These are phyloP conservation scores for Colostygia pectinataria DNA, from an alignment of 2,888 invertebrate species.

Conservation along the genomic window DNA sequence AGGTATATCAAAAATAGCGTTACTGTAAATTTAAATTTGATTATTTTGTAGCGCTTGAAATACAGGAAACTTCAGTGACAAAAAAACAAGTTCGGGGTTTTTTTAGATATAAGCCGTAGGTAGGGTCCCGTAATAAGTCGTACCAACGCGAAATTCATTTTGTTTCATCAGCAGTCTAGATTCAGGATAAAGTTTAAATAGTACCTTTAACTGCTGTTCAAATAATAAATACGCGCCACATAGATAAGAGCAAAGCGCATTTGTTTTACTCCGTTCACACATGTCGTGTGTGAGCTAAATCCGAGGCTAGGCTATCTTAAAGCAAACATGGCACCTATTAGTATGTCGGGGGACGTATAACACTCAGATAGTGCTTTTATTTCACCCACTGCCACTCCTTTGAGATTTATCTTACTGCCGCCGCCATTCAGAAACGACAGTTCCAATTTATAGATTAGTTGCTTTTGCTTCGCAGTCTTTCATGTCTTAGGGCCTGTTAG, in stretches of 20 bases:
- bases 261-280: conserved; percentile 48
- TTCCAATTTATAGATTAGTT: conserved; percentile 40
- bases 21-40: too few species aligned
- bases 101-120: too few species aligned
- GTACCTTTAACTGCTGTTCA: too few species aligned
- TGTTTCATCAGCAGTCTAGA: too few species aligned
- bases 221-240: conserved; percentile 1
- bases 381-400: conserved; percentile 48
- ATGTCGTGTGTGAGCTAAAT: conserved; percentile 50
- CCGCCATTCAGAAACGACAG: conserved; percentile 42
- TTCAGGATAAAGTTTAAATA: too few species aligned
- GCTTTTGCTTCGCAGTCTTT: conserved; percentile 25
- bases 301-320: conserved; percentile 37
- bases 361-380: conserved; percentile 63
- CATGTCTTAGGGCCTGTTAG: conserved; percentile 3
- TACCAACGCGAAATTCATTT: too few species aligned
- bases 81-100: too few species aligned
- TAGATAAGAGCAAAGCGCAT: conserved; percentile 27
- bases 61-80: too few species aligned
- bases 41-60: too few species aligned
- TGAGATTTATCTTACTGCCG: conserved; percentile 50
- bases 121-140: too few species aligned
- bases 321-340: conserved; percentile 41
- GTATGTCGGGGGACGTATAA: conserved; percentile 55
- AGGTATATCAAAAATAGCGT: conserved; percentile 11